Base-by-base conservation (phyloP, 1,140 invertebrate genomes). In the Amyelois transitella region DNA sequence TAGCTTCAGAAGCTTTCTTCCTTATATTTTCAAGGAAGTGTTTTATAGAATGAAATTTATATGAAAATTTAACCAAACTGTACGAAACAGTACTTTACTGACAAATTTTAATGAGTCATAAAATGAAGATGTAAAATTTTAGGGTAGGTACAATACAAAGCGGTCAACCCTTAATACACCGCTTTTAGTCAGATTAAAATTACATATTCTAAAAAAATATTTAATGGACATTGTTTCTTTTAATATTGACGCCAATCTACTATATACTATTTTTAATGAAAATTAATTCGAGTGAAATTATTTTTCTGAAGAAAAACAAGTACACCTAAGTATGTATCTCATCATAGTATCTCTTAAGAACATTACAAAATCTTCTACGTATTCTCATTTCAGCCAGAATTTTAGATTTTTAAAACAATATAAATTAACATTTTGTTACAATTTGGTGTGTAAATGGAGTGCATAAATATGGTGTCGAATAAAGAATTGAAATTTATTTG, bases 401-500 rank as follows among this genome's bases (percentile, higher is more conserved):
- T n/a, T n/a, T n/a, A n/a, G n/a, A n/a, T n/a, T n/a, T n/a, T n/a
- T n/a, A n/a, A 38, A 38, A 38, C 14, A 10, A 38, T 38, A n/a
- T 19, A 12, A 48, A 71, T 77, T 67, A 67, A 69, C 84, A 86
- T 87, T 87, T 87, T 86, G 84, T 87, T 87, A 87, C 84, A 84
- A 82, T 86, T 81, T 83, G 82, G 84, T 75, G 65, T 84, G 71
- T 72, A 77, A 73, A 75, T 81, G 76, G 78, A 84, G 64, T 83
- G 74, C 79, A 80, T 86, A 83, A 78, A 74, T 78, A 82, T 77
- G 73, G 72, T 82, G 79, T 87, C 75, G 65, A 84, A 86, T 86
- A 87, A 86, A 87, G 55, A 73, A 78, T 75, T 81, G 70, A 78
- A 81, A 80, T 56, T 14, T 52, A 55, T 51, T 50, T 28, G n/a